Conservation (phyloP, 2,797 vertebrate genomes). For the Molossus alvarezi region DNA sequence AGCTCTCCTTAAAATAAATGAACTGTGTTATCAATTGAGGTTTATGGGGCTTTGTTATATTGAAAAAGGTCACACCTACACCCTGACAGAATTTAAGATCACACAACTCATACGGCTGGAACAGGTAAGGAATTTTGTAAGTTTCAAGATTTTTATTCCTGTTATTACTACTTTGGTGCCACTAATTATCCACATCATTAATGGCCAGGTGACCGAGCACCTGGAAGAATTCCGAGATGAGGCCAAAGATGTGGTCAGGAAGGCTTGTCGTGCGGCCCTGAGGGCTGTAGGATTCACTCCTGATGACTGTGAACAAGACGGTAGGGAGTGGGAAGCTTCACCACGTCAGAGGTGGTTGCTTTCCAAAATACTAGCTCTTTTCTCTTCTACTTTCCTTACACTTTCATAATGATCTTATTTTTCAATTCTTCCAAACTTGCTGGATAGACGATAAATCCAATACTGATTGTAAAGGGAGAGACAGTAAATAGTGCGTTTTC, state of each 20-base stretch:
- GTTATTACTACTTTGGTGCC: not conserved
- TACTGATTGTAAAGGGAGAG: not conserved
- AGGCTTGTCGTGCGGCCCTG: constrained; percentile 90
- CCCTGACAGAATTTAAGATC: constrained; percentile 91
- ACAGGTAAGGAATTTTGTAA: constrained; percentile 88
- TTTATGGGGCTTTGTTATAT: constrained; percentile 91
- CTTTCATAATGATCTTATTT: constrained; percentile 25
- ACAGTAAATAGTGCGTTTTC: not conserved
- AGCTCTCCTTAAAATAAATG: constrained; percentile 93
- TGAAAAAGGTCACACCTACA: constrained; percentile 91
- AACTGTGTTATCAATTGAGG: constrained; percentile 92
- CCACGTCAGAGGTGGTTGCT: not conserved
- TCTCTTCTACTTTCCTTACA: not conserved
- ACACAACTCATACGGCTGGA: constrained; percentile 89
- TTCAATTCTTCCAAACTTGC: not conserved
- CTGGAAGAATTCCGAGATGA: constrained; percentile 92
- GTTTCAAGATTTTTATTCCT: not conserved
- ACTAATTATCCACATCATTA: constrained; percentile 43
- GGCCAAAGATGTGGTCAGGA: constrained; percentile 91
- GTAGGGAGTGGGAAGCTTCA: constrained; percentile 73
- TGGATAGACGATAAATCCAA: not conserved
- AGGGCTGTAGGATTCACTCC: constrained; percentile 87
- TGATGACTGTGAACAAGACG: constrained; percentile 80
- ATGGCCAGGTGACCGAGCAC: constrained; percentile 88
- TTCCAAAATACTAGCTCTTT: not conserved